phyloP scores from a whole-genome alignment of 2,888 invertebrate genomes.

The Phaonia tiefii region DNA sequence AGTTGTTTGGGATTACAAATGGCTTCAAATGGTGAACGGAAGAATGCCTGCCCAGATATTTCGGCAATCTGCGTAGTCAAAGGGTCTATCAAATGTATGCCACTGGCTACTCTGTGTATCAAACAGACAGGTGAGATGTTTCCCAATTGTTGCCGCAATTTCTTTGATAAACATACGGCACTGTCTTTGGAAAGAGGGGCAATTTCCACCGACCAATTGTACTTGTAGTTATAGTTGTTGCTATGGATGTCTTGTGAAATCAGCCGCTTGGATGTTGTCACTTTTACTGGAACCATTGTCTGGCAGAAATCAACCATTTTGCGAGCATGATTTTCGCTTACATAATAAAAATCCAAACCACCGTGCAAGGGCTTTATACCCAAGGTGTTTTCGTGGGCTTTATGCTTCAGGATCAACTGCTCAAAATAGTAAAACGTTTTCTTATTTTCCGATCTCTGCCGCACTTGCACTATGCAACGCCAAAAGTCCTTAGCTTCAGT shows the following conservation, averaged over 20 bases:
- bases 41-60: conserved; percentile 89
- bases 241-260: conserved; percentile 98
- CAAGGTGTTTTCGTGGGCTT: conserved; percentile 92
- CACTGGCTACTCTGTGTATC: conserved; percentile 92
- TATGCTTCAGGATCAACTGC: conserved; percentile 97
- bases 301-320: conserved; percentile 97
- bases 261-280: conserved; percentile 94
- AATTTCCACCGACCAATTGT: conserved; percentile 95
- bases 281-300: conserved; percentile 92
- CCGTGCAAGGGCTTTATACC: conserved; percentile 93
- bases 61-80: conserved; percentile 94
- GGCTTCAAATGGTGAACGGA: conserved; percentile 92
- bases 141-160: conserved; percentile 92
- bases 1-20: conserved; percentile 95
- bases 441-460: conserved; percentile 94
- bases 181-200: conserved; percentile 97
- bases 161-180: conserved; percentile 93
- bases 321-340: conserved; percentile 92
- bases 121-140: conserved; percentile 94
- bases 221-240: conserved; percentile 98
- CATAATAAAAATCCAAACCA: conserved; percentile 97
- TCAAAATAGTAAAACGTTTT: conserved; percentile 99
- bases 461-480: conserved; percentile 94
- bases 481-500: conserved; percentile 98
- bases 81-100: conserved; percentile 96